These are phyloP conservation scores for Lipophrys pholis DNA, from an alignment of 2,113 vertebrate genomes.

Conservation along the genomic window DNA sequence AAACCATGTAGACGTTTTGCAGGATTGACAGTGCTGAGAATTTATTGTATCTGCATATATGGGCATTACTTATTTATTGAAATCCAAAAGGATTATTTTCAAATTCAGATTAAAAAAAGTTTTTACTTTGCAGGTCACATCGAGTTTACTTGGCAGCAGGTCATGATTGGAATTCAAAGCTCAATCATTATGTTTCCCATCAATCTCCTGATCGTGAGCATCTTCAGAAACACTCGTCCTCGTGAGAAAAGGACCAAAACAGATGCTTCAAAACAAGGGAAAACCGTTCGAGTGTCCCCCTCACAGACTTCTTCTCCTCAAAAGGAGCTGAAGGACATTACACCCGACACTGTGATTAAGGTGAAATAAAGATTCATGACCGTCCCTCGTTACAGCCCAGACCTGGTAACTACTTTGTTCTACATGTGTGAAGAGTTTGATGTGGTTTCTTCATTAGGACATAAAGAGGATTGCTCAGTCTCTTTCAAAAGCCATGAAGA, in stretches of 20 bases:
- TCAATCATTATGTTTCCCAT: constrained; percentile 96
- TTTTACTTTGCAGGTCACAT: constrained; percentile 86
- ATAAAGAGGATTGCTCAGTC: constrained; percentile 88
- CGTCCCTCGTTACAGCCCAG: neutral
- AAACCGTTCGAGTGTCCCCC: constrained; percentile 77
- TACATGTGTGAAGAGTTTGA: constrained; percentile 1
- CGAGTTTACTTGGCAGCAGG: constrained; percentile 96
- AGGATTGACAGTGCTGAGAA: neutral
- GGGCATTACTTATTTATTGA: neutral
- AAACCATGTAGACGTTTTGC: neutral
- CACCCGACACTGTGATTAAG: constrained; percentile 89
- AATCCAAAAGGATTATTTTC: neutral
- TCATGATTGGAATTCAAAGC: constrained; percentile 94
- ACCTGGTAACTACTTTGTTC: neutral
- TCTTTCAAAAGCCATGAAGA: constrained; percentile 88
- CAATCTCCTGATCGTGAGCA: constrained; percentile 95
- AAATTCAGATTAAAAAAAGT: neutral
- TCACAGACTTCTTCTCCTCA: constrained; percentile 63
- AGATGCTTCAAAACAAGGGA: constrained; percentile 72
- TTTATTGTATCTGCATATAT: neutral
- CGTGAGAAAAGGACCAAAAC: constrained; percentile 59
- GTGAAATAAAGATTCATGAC: constrained; percentile 59
- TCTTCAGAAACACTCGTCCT: constrained; percentile 89
- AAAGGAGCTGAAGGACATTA: constrained; percentile 81
- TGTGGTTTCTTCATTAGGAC: constrained; percentile 80